Evolutionary conservation across 2,888 invertebrate species (phyloP).

Genomic region (Serripes groenlandicus): DNA sequence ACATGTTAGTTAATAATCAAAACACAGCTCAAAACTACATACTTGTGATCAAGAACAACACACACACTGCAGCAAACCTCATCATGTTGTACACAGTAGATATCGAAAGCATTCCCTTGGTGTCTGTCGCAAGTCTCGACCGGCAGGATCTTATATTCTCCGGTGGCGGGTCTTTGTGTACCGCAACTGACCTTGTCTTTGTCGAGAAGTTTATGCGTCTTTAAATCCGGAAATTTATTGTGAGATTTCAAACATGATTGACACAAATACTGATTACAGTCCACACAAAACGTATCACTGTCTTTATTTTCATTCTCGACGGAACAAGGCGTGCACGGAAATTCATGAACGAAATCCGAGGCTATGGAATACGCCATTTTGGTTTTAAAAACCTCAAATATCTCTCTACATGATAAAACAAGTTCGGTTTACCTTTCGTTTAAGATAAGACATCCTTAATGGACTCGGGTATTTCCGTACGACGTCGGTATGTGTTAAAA

Average conservation of each 20-base stretch:
- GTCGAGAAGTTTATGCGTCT: not conserved
- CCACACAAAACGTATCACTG: not conserved
- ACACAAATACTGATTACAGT: constrained; percentile 9
- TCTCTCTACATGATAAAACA: too few species aligned
- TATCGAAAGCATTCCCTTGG: not conserved
- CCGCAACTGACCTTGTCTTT: not conserved
- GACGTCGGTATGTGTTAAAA: too few species aligned
- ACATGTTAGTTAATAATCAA: too few species aligned
- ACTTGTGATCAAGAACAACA: constrained; percentile 7
- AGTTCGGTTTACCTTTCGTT: too few species aligned
- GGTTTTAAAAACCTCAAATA: too few species aligned
- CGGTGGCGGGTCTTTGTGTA: not conserved
- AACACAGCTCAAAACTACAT: too few species aligned
- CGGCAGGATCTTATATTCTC: not conserved
- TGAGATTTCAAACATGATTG: not conserved
- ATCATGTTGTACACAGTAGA: constrained; percentile 10
- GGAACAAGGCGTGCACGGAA: too few species aligned
- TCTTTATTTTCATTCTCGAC: not conserved
- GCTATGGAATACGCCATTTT: too few species aligned
- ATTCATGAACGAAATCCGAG: too few species aligned
- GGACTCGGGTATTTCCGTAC: too few species aligned
- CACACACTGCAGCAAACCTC: constrained; percentile 13
- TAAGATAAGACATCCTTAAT: too few species aligned
- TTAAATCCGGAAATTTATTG: not conserved
- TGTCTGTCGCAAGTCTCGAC: constrained; percentile 3